These are phyloP conservation scores for Serinus canaria DNA, from an alignment of 2,113 vertebrate species.

Conservation along the genomic window DNA sequence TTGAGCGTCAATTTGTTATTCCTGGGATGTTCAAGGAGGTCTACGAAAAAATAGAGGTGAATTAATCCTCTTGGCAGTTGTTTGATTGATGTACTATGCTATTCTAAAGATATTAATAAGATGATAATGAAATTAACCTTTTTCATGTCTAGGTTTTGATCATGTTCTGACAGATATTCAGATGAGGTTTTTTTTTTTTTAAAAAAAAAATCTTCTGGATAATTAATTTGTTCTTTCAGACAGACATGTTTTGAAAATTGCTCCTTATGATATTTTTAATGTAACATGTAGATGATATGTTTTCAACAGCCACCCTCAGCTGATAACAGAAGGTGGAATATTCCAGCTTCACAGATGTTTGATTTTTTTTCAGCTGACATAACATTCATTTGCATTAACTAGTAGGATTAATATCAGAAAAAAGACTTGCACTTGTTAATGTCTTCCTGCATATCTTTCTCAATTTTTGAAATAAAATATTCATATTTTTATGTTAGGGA, in stretches of 20 bases:
- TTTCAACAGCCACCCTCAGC: background rate
- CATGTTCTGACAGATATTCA: background rate
- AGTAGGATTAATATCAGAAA: background rate
- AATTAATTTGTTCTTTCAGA: background rate
- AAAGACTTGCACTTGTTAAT: background rate
- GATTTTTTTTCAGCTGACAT: background rate
- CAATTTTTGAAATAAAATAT: background rate
- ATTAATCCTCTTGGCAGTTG: background rate
- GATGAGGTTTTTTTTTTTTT: background rate
- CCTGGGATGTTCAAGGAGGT: constrained; percentile 98
- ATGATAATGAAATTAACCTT: background rate
- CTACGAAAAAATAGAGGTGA: constrained; percentile 95
- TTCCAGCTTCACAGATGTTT: background rate
- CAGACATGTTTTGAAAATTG: background rate
- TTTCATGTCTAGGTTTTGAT: background rate
- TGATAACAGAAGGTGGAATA: background rate
- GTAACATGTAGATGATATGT: background rate
- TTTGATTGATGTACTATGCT: background rate
- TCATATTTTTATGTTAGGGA: background rate
- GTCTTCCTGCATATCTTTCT: background rate
- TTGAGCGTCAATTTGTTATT: constrained; percentile 89
- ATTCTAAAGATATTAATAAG: background rate
- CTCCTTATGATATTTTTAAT: background rate
- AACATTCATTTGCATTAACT: background rate
- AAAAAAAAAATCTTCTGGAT: background rate